These are phyloP conservation scores for Microctenopoma steveboyesi DNA, from an alignment of 2,797 vertebrate species.

Conservation along the genomic window DNA sequence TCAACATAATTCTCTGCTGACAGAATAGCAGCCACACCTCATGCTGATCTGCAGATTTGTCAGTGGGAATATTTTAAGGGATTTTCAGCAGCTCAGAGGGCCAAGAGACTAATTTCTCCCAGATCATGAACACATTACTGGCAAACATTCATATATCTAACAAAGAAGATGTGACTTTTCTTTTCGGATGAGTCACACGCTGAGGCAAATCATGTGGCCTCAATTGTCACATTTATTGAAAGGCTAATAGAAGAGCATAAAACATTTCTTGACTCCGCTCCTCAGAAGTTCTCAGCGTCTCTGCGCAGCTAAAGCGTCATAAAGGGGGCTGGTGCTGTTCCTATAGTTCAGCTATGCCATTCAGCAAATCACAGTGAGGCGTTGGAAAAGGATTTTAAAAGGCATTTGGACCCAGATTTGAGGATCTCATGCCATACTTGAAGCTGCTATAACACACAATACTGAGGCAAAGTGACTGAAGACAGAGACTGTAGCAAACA, in stretches of 20 bases:
- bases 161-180: slow-evolving; percentile 53
- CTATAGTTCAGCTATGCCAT: slow-evolving; percentile 40
- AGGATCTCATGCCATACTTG: slow-evolving; percentile 34
- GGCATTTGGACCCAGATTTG: slow-evolving; percentile 37
- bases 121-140: slow-evolving; percentile 47
- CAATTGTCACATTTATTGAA: slow-evolving; percentile 49
- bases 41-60: slow-evolving; percentile 72
- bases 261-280: slow-evolving; percentile 24
- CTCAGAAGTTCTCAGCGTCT: slow-evolving; percentile 16
- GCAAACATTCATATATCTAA: slow-evolving; percentile 30
- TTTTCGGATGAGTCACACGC: slow-evolving; percentile 33
- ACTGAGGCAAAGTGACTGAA: slow-evolving; percentile 12
- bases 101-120: slow-evolving; percentile 63
- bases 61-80: slow-evolving; percentile 64
- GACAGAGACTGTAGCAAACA: slow-evolving; percentile 53
- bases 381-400: slow-evolving; percentile 63
- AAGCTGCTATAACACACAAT: slow-evolving; percentile 39
- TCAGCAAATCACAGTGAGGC: slow-evolving; percentile 54
- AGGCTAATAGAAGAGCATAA: slow-evolving; percentile 32
- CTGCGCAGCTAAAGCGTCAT: slow-evolving; percentile 23
- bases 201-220: slow-evolving; percentile 48
- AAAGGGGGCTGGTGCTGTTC: slow-evolving; percentile 21
- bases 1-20: slow-evolving; percentile 72
- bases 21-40: slow-evolving; percentile 68
- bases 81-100: slow-evolving; percentile 42